These are phyloP conservation scores for Lithobates pipiens DNA, from an alignment of 2,797 vertebrate genomes.

Conservation along the genomic window DNA sequence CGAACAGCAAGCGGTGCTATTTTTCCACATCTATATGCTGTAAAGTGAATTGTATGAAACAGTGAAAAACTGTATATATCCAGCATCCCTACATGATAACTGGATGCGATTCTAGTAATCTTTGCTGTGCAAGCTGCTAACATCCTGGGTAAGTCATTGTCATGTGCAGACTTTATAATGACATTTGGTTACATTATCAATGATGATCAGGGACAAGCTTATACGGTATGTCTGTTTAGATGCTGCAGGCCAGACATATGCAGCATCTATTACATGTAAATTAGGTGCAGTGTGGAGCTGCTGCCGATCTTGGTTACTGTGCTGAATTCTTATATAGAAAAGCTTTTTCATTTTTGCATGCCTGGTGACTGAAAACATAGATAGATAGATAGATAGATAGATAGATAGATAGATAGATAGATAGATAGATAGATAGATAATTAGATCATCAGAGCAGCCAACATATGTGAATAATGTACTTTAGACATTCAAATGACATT, in stretches of 20 bases:
- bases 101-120: conserved; percentile 4
- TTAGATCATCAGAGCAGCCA: too few relatives aligned
- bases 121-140: background rate
- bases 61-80: background rate
- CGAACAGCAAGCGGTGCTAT: background rate
- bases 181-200: conserved; percentile 1
- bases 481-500: background rate
- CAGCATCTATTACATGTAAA: conserved; percentile 39
- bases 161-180: background rate
- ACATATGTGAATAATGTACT: background rate
- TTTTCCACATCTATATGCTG: background rate
- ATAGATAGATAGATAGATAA: background rate
- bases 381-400: background rate
- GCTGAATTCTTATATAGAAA: conserved; percentile 11
- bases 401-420: background rate
- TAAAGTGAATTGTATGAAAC: background rate
- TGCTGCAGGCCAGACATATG: conserved; percentile 25
- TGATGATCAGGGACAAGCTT: conserved; percentile 4
- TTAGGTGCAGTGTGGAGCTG: conserved; percentile 25
- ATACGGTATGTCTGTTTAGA: conserved; percentile 44
- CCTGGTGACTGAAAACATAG: background rate
- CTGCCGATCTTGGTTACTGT: conserved; percentile 14
- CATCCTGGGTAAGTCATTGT: conserved; percentile 23
- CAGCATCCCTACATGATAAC: background rate
- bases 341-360: background rate